Percentiles rank a stretch among this genome's conserved stretches.
phyloP scores from a whole-genome alignment of 2,113 vertebrate genomes.

The Albula goreensis region DNA sequence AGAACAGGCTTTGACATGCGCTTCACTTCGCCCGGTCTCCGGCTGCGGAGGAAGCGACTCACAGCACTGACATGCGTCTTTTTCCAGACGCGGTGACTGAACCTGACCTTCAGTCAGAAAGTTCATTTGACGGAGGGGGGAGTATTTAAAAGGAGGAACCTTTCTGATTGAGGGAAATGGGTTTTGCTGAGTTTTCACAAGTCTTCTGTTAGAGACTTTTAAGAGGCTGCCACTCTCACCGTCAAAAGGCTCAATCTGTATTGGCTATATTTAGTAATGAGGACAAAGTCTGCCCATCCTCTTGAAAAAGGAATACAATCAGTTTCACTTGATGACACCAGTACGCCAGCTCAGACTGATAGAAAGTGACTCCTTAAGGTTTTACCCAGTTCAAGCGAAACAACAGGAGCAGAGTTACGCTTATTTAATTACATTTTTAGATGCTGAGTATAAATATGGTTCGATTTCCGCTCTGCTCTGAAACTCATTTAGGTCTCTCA shows the following conservation, averaged over 20 bases:
- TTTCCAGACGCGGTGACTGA: not conserved
- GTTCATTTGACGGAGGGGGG: not conserved
- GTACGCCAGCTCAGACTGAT: not conserved
- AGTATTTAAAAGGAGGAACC: not conserved
- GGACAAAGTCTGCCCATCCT: not conserved
- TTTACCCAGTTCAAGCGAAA: not conserved
- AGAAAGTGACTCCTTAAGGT: not conserved
- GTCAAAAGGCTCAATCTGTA: not conserved
- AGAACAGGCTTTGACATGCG: not conserved
- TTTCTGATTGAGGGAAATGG: not conserved
- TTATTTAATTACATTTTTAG: not conserved
- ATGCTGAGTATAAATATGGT: not conserved
- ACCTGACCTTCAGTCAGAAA: not conserved
- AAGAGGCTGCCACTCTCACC: too few relatives aligned
- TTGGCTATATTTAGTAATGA: slow-evolving; percentile 13
- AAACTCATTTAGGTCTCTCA: not conserved
- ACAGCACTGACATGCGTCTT: not conserved
- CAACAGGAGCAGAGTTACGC: not conserved
- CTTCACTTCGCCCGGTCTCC: not conserved
- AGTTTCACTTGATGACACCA: not conserved
- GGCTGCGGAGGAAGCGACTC: slow-evolving; percentile 29
- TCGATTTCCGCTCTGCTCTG: not conserved
- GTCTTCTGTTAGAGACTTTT: not conserved
- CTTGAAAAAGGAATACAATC: not conserved
- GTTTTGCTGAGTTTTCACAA: not conserved